phyloP scores from a whole-genome alignment of 2,888 invertebrate species.

The Ectemnius cavifrons region DNA sequence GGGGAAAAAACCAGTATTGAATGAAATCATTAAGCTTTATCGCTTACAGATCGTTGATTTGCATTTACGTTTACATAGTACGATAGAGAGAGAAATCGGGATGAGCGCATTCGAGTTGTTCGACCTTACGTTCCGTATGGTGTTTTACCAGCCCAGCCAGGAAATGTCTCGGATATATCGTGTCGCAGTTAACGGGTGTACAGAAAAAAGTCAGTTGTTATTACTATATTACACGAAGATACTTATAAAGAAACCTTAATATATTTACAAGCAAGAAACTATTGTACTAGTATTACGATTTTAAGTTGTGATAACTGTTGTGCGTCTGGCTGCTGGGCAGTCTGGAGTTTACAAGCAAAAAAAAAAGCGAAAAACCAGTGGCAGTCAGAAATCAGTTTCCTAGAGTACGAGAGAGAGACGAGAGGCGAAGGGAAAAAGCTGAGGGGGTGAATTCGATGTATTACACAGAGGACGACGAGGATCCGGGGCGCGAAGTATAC shows the following conservation, averaged over 20 bases:
- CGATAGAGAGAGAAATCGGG: conserved; percentile 43
- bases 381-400: conserved; percentile 69
- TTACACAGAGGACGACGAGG: conserved; percentile 47
- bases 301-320: conserved; percentile 75
- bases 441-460: conserved; percentile 51
- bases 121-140: conserved; percentile 81
- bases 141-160: conserved; percentile 79
- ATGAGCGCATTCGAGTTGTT: conserved; percentile 78
- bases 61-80: conserved; percentile 58
- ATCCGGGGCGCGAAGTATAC: conserved; percentile 40
- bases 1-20: conserved; percentile 48
- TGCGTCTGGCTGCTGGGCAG: conserved; percentile 75
- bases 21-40: conserved; percentile 38
- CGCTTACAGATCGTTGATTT: conserved; percentile 50
- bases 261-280: conserved; percentile 68
- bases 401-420: conserved; percentile 59
- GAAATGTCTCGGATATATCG: conserved; percentile 62
- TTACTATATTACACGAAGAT: conserved; percentile 69
- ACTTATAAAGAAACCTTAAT: conserved; percentile 75
- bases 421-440: conserved; percentile 19
- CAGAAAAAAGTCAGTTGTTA: conserved; percentile 68
- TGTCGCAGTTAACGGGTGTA: conserved; percentile 64
- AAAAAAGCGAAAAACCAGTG: conserved; percentile 61
- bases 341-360: conserved; percentile 67
- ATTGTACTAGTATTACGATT: conserved; percentile 72